These are phyloP conservation scores for Ophonus ardosiacus DNA, from an alignment of 2,888 invertebrate genomes.

Conservation along the genomic window DNA sequence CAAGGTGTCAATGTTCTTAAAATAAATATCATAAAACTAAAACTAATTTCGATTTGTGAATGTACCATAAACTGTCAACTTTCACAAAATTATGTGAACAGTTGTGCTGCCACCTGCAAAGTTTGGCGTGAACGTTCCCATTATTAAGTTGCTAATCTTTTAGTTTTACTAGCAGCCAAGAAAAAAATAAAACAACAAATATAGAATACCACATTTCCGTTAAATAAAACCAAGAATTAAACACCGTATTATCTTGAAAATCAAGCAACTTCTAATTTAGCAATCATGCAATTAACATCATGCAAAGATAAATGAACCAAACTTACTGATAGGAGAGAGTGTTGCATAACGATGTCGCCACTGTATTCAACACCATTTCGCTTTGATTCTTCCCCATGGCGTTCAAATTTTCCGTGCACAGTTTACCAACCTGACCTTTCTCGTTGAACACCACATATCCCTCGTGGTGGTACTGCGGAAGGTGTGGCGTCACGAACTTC, in stretches of 20 bases:
- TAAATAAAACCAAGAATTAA: neutral
- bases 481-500: slow-evolving; percentile 83
- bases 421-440: slow-evolving; percentile 87
- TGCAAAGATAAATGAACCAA: slow-evolving; percentile 25
- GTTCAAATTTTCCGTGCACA: slow-evolving; percentile 89
- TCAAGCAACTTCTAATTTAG: neutral
- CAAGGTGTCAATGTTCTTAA: too few relatives aligned
- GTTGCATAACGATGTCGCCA: slow-evolving; percentile 88
- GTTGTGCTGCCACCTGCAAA: too few relatives aligned
- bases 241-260: neutral
- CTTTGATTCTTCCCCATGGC: slow-evolving; percentile 76
- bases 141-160: too few relatives aligned
- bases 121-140: too few relatives aligned
- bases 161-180: too few relatives aligned
- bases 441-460: slow-evolving; percentile 93
- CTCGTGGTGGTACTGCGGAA: slow-evolving; percentile 83
- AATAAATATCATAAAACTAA: too few relatives aligned
- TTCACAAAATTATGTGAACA: too few relatives aligned
- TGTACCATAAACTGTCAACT: too few relatives aligned
- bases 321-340: slow-evolving; percentile 87
- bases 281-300: neutral
- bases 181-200: too few relatives aligned
- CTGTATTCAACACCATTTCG: slow-evolving; percentile 78
- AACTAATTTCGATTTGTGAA: too few relatives aligned
- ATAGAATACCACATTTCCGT: neutral